Percentiles rank a stretch among this genome's conserved stretches.
Evolutionary conservation across 2,797 vertebrate species (phyloP).

Genomic region (Dermochelys coriacea): DNA sequence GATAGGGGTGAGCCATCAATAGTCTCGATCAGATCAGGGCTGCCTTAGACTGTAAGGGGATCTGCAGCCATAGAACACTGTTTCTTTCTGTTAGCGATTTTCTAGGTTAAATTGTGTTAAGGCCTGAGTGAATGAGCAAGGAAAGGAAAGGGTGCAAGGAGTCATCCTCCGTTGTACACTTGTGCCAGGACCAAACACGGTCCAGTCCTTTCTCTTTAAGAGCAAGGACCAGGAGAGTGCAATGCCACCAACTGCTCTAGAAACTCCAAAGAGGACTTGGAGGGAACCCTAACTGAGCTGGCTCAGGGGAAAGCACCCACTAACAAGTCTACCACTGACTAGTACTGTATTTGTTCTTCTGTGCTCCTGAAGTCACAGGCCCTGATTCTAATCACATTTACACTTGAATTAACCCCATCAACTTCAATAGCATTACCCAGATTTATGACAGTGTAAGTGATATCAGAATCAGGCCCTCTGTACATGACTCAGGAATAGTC

Average conservation of each 20-base stretch:
- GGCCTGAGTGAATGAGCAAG: background rate
- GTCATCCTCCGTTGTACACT: too few relatives aligned
- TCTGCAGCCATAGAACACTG: background rate
- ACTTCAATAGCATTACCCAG: background rate
- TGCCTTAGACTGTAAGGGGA: background rate
- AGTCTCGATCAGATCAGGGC: background rate
- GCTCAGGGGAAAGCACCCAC: background rate
- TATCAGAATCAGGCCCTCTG: background rate
- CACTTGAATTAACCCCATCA: background rate
- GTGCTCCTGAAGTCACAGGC: background rate
- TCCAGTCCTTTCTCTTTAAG: background rate
- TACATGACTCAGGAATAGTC: background rate
- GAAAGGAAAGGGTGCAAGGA: background rate
- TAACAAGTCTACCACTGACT: background rate
- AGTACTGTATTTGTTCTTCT: background rate
- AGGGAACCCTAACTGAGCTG: background rate
- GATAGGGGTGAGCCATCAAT: background rate
- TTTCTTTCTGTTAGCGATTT: background rate
- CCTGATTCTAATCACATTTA: background rate
- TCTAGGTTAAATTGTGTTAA: background rate
- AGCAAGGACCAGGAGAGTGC: background rate
- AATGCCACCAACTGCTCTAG: background rate
- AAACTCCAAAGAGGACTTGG: background rate
- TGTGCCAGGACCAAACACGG: background rate
- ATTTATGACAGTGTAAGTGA: background rate